Conservation (phyloP, 1,140 invertebrate species). For the Tigriopus japonicus region DNA sequence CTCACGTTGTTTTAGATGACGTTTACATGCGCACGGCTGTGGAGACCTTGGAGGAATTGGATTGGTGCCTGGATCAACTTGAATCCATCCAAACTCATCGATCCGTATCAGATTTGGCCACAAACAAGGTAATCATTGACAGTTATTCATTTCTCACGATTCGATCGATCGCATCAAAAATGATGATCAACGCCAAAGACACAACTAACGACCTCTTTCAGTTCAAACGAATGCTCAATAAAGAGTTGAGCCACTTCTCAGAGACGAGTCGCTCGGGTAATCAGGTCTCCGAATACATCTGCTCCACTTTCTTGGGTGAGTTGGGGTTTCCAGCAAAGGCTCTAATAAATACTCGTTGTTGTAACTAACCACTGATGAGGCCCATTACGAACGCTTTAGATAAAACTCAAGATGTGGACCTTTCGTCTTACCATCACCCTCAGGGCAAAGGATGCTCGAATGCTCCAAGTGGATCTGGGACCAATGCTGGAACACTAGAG, state of each 20-base stretch:
- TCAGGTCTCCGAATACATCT: conserved; percentile 97
- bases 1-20: conserved; percentile 46
- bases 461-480: too few species aligned
- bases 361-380: too few species aligned
- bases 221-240: conserved; percentile 99
- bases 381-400: neutral
- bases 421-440: neutral
- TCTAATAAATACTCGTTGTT: too few species aligned
- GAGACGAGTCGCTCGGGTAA: conserved; percentile 88
- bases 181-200: too few species aligned
- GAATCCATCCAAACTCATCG: conserved; percentile 98
- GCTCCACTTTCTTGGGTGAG: conserved; percentile 93
- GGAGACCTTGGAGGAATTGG: conserved; percentile 93
- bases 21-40: conserved; percentile 73
- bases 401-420: neutral
- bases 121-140: conserved; percentile 60
- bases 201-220: conserved; percentile 30
- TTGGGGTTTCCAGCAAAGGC: too few species aligned
- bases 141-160: neutral
- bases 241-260: conserved; percentile 95
- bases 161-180: too few species aligned
- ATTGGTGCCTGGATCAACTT: conserved; percentile 98
- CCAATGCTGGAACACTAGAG: too few species aligned
- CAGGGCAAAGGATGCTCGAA: neutral
- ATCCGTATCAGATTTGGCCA: conserved; percentile 98